Evolutionary conservation across 2,113 vertebrate species (phyloP).

Genomic region (Nesoenas mayeri): DNA sequence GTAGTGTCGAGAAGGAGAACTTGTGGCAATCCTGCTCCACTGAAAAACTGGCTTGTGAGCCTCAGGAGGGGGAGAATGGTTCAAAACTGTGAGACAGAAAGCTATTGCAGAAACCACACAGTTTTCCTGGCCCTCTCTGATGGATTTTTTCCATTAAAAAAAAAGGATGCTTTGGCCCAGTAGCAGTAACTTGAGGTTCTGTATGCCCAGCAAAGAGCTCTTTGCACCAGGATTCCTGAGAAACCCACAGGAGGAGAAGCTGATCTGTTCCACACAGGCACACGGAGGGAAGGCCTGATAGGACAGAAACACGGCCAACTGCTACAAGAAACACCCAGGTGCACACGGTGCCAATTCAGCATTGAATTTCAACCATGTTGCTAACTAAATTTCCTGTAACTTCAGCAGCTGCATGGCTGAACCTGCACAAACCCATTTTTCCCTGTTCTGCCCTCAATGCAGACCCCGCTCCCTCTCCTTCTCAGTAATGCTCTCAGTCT

Average conservation of each 20-base stretch:
- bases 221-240: background rate
- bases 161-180: background rate
- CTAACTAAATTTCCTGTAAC: background rate
- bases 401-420: background rate
- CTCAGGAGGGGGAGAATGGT: background rate
- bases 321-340: background rate
- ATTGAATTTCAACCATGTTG: background rate
- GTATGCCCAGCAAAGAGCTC: background rate
- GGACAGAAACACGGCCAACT: background rate
- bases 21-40: rapidly evolving
- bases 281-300: rapidly evolving
- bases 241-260: background rate
- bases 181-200: background rate
- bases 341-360: background rate
- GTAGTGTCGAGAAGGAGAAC: background rate
- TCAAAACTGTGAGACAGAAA: conserved; percentile 1
- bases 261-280: background rate
- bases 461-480: background rate
- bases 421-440: background rate
- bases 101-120: conserved; percentile 10
- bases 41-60: background rate
- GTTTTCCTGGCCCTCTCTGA: background rate
- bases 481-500: background rate
- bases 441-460: background rate
- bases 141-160: conserved; percentile 15